Percentiles rank a stretch among this genome's conserved stretches.
phyloP scores from a whole-genome alignment of 2,888 invertebrate species.

The Xestia sexstrigata region DNA sequence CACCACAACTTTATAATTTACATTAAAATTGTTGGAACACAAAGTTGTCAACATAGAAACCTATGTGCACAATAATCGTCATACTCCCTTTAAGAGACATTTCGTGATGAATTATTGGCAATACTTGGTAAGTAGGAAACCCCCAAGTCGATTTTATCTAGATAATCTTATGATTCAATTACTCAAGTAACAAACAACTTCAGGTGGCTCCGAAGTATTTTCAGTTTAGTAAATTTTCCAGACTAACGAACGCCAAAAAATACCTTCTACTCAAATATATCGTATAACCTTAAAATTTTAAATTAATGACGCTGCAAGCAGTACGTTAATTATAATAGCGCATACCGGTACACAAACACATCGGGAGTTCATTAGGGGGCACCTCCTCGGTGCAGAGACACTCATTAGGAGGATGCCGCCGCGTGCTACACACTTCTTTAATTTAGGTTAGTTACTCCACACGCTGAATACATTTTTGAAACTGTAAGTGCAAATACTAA shows the following conservation, averaged over 20 bases:
- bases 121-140: not conserved
- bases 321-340: conserved; percentile 49
- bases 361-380: conserved; percentile 67
- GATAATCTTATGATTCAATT: not conserved
- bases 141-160: not conserved
- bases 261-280: not conserved
- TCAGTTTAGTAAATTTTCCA: not conserved
- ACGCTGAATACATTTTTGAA: conserved; percentile 43
- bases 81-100: not conserved
- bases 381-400: conserved; percentile 53
- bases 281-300: conserved; percentile 1
- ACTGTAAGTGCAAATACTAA: conserved; percentile 39
- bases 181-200: not conserved
- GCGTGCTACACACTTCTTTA: conserved; percentile 58
- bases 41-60: not conserved
- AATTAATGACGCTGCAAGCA: conserved; percentile 30
- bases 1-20: not conserved
- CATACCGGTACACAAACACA: conserved; percentile 44
- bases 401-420: conserved; percentile 64
- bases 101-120: not conserved
- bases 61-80: not conserved
- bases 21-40: not conserved
- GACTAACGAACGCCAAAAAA: not conserved
- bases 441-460: conserved; percentile 62
- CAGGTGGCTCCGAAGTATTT: not conserved